Evolutionary conservation across 2,113 vertebrate species (phyloP).

Genomic region (Pangasianodon hypophthalmus): DNA sequence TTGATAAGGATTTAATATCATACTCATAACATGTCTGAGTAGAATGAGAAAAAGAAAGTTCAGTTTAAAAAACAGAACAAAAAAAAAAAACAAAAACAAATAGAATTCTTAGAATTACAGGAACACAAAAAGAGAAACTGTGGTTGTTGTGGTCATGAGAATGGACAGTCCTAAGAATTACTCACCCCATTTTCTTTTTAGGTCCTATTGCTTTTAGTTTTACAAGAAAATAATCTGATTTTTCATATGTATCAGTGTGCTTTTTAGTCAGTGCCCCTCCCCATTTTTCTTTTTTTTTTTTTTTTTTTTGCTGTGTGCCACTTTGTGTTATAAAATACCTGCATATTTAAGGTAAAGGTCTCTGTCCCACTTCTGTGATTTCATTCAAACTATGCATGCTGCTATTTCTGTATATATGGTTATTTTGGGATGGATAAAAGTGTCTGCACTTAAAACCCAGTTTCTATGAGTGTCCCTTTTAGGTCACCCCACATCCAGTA

Average conservation of each 20-base stretch:
- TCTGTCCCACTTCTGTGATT: neutral
- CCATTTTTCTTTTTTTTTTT: neutral
- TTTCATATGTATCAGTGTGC: neutral
- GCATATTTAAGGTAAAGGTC: neutral
- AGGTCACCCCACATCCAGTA: slow-evolving; percentile 11
- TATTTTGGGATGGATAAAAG: neutral
- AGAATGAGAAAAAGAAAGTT: slow-evolving; percentile 37
- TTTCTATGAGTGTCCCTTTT: slow-evolving; percentile 40
- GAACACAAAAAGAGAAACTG: neutral
- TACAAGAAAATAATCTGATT: neutral
- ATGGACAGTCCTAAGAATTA: slow-evolving; percentile 2
- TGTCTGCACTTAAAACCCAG: slow-evolving; percentile 40
- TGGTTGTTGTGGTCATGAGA: neutral
- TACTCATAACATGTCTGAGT: slow-evolving; percentile 41
- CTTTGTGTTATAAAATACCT: neutral
- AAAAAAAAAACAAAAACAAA: neutral
- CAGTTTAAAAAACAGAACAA: neutral
- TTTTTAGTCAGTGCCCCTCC: neutral
- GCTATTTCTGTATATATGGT: slow-evolving; percentile 9
- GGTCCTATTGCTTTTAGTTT: neutral
- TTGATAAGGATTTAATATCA: slow-evolving; percentile 47
- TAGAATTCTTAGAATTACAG: neutral
- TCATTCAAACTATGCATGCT: neutral
- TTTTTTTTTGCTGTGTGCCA: neutral
- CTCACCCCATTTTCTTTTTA: neutral